Conservation (phyloP, 2,113 vertebrate genomes). For the Pachyramphus minor region DNA sequence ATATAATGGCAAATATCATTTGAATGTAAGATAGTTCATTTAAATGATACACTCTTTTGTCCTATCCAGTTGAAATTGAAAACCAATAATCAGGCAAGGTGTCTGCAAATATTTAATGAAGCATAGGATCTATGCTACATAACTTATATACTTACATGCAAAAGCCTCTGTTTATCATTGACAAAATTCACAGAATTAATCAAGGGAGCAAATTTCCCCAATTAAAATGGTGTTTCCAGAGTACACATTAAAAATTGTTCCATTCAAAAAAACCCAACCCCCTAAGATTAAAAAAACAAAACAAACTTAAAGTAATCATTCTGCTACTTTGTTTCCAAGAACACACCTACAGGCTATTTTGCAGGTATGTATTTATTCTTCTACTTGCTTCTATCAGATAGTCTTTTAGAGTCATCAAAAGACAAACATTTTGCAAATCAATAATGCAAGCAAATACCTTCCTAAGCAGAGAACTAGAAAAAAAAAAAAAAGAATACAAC, state of each 20-base stretch:
- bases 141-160: not conserved
- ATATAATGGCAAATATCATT: not conserved
- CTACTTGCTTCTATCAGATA: not conserved
- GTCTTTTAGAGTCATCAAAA: not conserved
- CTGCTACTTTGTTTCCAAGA: not conserved
- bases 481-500: not conserved
- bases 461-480: not conserved
- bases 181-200: not conserved
- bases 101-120: not conserved
- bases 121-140: not conserved
- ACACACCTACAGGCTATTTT: not conserved
- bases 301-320: not conserved
- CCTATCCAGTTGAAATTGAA: not conserved
- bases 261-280: not conserved
- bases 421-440: not conserved
- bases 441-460: not conserved
- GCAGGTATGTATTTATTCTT: not conserved
- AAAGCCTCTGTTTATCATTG: not conserved
- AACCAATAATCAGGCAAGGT: not conserved
- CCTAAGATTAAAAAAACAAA: not conserved
- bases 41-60: not conserved
- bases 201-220: not conserved
- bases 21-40: not conserved
- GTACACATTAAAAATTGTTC: not conserved
- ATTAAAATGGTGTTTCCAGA: not conserved